phyloP scores from a whole-genome alignment of 2,888 invertebrate species.

The Gibbula magus region DNA sequence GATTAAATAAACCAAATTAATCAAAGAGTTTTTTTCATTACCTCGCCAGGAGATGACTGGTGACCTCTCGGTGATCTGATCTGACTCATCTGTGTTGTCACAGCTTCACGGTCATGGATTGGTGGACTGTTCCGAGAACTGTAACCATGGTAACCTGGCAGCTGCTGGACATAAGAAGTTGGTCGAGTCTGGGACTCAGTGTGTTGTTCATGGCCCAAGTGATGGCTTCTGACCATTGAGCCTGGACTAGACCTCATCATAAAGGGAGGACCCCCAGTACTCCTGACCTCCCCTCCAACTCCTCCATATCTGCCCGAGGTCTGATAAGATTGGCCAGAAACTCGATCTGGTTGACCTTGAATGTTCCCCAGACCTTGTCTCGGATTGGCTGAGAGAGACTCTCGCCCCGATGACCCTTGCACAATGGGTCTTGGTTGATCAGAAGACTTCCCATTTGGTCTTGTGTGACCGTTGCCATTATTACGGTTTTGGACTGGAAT shows the following conservation, averaged over 20 bases:
- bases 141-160: not conserved
- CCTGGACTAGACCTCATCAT: not conserved
- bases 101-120: constrained; percentile 8
- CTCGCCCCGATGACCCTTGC: constrained; percentile 39
- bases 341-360: not conserved
- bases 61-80: constrained; percentile 8
- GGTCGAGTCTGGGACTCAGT: not conserved
- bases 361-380: not conserved
- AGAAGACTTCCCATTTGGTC: not conserved
- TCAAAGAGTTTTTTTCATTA: not conserved
- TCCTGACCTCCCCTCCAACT: constrained; percentile 1
- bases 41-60: constrained; percentile 3
- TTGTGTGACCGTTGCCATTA: not conserved
- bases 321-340: not conserved
- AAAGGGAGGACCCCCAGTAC: not conserved
- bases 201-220: not conserved
- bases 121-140: constrained; percentile 12
- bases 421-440: constrained; percentile 38
- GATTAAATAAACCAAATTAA: too few species aligned
- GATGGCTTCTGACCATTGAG: not conserved
- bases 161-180: not conserved
- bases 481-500: too few species aligned
- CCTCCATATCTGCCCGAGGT: not conserved
- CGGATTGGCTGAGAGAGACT: not conserved
- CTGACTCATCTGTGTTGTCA: constrained; percentile 27